Conservation (phyloP, 2,888 invertebrate genomes). For the Trichogramma evanescens region DNA sequence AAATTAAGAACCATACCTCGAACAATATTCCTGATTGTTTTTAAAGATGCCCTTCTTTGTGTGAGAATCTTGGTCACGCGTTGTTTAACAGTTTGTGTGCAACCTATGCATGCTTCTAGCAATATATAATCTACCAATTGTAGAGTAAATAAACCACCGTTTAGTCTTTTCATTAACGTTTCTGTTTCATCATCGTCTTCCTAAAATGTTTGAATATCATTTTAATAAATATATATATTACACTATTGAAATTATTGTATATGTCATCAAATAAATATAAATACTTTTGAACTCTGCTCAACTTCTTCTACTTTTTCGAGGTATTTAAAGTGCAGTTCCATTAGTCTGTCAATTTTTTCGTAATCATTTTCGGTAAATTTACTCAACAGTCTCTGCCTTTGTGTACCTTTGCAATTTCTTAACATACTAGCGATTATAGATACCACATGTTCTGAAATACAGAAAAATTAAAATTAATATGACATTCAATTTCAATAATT, state of each 20-base stretch:
- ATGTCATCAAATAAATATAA: not conserved
- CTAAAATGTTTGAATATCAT: conserved; percentile 28
- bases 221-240: conserved; percentile 8
- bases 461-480: conserved; percentile 1
- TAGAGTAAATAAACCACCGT: conserved; percentile 91
- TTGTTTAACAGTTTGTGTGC: conserved; percentile 71
- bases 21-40: conserved; percentile 89
- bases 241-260: conserved; percentile 27
- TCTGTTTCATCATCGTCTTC: conserved; percentile 77
- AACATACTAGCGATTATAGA: conserved; percentile 91
- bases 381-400: conserved; percentile 80
- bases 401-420: conserved; percentile 84
- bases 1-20: conserved; percentile 56
- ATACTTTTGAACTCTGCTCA: conserved; percentile 61
- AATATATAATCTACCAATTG: conserved; percentile 90
- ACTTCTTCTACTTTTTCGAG: conserved; percentile 83
- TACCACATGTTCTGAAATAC: conserved; percentile 72
- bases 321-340: conserved; percentile 96
- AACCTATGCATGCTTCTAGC: conserved; percentile 68
- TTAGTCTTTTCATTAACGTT: conserved; percentile 80
- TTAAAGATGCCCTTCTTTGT: conserved; percentile 81
- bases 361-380: conserved; percentile 98
- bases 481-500: not conserved
- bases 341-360: conserved; percentile 92
- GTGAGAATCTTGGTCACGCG: conserved; percentile 83